phyloP scores from a whole-genome alignment of 2,113 vertebrate genomes.

The Garra rufa region DNA sequence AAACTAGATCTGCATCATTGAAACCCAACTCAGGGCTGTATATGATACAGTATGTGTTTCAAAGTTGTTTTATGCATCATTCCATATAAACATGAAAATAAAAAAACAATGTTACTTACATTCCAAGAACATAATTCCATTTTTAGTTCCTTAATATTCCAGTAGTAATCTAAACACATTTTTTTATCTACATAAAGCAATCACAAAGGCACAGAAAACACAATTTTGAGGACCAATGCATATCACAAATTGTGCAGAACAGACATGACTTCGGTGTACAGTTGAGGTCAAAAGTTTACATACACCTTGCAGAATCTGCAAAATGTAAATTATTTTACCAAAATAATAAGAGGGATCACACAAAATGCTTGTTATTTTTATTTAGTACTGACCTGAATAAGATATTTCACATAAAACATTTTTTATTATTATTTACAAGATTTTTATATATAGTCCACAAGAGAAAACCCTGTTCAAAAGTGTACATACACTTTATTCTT shows the following conservation, averaged over 20 bases:
- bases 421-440: too few relatives aligned
- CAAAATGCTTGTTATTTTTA: too few relatives aligned
- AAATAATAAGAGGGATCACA: too few relatives aligned
- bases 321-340: too few relatives aligned
- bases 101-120: neutral
- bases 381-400: too few relatives aligned
- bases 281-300: too few relatives aligned
- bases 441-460: too few relatives aligned
- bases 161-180: neutral
- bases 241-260: neutral
- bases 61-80: neutral
- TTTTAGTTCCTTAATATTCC: neutral
- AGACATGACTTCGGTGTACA: neutral
- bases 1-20: slow-evolving; percentile 28
- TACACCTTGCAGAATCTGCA: too few relatives aligned
- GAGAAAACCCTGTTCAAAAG: too few relatives aligned
- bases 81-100: neutral
- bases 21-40: neutral
- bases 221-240: neutral
- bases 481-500: too few relatives aligned
- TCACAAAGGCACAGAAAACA: neutral
- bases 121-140: neutral
- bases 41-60: neutral
- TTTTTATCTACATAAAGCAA: neutral
- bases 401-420: too few relatives aligned